Conservation (phyloP, 2,113 vertebrate genomes). For the Dasyornis broadbenti region DNA sequence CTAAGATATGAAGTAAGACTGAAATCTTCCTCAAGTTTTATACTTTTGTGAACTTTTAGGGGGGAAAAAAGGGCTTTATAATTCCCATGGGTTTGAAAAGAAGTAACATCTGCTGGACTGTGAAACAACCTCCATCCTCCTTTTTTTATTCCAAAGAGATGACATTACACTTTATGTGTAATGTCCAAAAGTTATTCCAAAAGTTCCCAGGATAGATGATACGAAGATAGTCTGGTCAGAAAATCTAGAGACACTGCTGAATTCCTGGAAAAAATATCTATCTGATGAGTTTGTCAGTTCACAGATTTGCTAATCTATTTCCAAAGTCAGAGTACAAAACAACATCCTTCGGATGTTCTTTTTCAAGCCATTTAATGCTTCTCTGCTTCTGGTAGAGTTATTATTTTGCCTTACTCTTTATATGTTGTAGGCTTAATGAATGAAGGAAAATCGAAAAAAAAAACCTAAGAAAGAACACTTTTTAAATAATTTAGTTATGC, state of each 20-base stretch:
- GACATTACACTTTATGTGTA: conserved; percentile 22
- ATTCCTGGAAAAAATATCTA: neutral
- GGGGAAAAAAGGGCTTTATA: neutral
- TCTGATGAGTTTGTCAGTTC: neutral
- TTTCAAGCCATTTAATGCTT: neutral
- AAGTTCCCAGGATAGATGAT: conserved; percentile 10
- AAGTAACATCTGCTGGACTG: conserved; percentile 26
- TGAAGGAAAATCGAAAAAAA: neutral
- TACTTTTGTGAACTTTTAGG: neutral
- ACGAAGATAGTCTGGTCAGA: neutral
- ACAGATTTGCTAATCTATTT: neutral
- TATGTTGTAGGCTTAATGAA: neutral
- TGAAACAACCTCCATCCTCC: neutral
- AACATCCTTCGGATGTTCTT: neutral
- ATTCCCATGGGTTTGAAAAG: neutral
- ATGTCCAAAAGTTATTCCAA: neutral
- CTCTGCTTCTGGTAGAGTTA: neutral
- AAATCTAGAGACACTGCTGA: neutral
- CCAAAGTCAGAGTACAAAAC: neutral
- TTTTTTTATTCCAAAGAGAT: conserved; percentile 38
- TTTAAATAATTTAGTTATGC: neutral
- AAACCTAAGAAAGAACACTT: neutral
- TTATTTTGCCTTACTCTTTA: neutral
- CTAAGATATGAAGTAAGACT: neutral
- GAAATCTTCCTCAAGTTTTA: neutral